Evolutionary conservation across 2,797 vertebrate species (phyloP).

Genomic region (Syngnathus rostellatus): DNA sequence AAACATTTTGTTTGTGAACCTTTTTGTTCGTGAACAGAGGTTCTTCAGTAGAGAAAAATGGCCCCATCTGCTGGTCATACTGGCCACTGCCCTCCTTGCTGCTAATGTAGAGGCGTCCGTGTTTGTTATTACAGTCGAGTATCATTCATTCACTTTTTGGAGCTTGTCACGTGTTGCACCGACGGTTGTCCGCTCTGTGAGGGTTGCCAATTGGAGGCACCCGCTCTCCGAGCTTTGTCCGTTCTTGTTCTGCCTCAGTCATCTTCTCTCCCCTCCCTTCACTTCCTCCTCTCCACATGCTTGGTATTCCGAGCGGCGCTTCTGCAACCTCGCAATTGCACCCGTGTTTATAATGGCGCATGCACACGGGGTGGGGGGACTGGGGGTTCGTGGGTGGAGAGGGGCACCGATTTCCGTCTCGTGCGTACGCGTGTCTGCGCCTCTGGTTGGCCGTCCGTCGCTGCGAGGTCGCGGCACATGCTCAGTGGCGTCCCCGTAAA

Average conservation of each 20-base stretch:
- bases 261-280: slow-evolving; percentile 26
- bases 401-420: slow-evolving; percentile 64
- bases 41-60: no score
- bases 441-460: slow-evolving; percentile 48
- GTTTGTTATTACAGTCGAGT: background rate
- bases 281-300: slow-evolving; percentile 51
- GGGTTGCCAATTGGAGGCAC: slow-evolving; percentile 50
- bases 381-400: slow-evolving; percentile 56
- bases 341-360: slow-evolving; percentile 83
- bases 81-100: background rate
- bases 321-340: slow-evolving; percentile 63
- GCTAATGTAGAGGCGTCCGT: background rate
- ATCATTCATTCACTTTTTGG: background rate
- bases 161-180: slow-evolving; percentile 31
- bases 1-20: no score
- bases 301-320: slow-evolving; percentile 72
- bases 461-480: slow-evolving; percentile 94
- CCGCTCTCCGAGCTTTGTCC: slow-evolving; percentile 46
- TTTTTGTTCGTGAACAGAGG: no score
- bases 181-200: slow-evolving; percentile 33
- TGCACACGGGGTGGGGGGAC: slow-evolving; percentile 68
- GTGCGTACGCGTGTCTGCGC: slow-evolving; percentile 59
- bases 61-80: background rate
- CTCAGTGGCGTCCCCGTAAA: slow-evolving; percentile 82
- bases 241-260: slow-evolving; percentile 27